Percentiles rank a stretch among this genome's conserved stretches.
These are phyloP conservation scores for Azemiops feae DNA, from an alignment of 2,113 vertebrate genomes.

Conservation along the genomic window DNA sequence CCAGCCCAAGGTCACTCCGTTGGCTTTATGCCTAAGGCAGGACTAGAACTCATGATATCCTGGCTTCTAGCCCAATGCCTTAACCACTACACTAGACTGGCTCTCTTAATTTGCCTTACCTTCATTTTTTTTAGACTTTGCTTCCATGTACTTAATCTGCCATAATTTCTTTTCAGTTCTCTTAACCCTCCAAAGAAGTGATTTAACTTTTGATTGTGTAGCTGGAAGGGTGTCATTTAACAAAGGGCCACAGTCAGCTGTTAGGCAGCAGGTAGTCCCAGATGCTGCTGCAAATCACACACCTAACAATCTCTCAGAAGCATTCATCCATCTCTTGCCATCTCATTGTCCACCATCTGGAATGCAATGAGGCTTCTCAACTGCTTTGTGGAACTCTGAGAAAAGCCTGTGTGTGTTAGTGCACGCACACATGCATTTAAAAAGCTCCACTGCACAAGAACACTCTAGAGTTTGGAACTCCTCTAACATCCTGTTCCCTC, in stretches of 20 bases:
- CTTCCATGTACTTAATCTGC: slow-evolving; percentile 62
- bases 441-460: not conserved
- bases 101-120: slow-evolving; percentile 56
- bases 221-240: slow-evolving; percentile 38
- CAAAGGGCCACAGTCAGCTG: not conserved
- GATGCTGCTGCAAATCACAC: not conserved
- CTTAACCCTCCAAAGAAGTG: slow-evolving; percentile 64
- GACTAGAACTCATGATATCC: not conserved
- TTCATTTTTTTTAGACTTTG: slow-evolving; percentile 64
- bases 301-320: not conserved
- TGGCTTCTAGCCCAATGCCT: not conserved
- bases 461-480: not conserved
- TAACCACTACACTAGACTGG: not conserved
- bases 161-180: slow-evolving; percentile 66
- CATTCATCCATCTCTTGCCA: not conserved
- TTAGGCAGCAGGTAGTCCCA: not conserved
- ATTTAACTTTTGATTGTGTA: slow-evolving; percentile 68
- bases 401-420: not conserved
- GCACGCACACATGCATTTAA: not conserved
- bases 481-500: not conserved
- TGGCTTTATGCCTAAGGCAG: not conserved
- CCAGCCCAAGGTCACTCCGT: not conserved
- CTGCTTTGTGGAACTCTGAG: not conserved
- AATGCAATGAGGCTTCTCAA: not conserved
- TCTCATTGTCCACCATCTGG: not conserved